Evolutionary conservation across 2,113 vertebrate genomes (phyloP), one percentile per base, ranked within the genome.

Genomic region (Gymnarchus niloticus): DNA sequence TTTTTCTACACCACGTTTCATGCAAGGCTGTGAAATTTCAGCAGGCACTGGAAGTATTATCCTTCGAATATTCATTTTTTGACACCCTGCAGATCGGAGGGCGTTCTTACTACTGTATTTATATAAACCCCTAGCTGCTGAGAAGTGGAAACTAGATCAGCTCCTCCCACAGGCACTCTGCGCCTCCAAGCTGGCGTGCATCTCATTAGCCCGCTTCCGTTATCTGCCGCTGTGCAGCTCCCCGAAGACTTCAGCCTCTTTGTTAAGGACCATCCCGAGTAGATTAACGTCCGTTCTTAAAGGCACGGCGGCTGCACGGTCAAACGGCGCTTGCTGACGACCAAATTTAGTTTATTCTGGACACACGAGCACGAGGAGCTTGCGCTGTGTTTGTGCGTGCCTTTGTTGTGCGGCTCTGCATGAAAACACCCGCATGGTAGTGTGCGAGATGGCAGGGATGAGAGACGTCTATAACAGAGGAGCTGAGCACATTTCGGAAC

Each of bases 131-230:
- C 44, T 37, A 14, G 37, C 84, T 37, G 46, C 33, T 33, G 33
- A 44, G 61, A 56, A 52, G 51, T 54, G 51, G 48, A 82, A 82
- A 83, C 19, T 57, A 56, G 56, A 56, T 10, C 81, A 83, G 8
- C 44, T 57, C 25, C 54, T 28, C 56, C 41, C 56, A 73, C 76
- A 17, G 3, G 52, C 54, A 41, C 46, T 81, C 82, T 56, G n/a
- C 41, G 33, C 28, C 56, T 46, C 56, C 7, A 17, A 6, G 41
- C 56, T 69, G 17, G 87, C 77, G 83, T 46, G 85, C 84, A 90
- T 89, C 87, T 88, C 88, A 90, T 89, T 90, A 87, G 82, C 89
- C 89, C 85, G 88, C 9, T 89, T 89, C 48, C 87, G 59, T 69
- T 88, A 85, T 84, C 56, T 77, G 83, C 81, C 48, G 41, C 56